Evolutionary conservation across 2,113 vertebrate species (phyloP), one percentile per base, ranked within the genome.

Genomic region (Pan paniscus): DNA sequence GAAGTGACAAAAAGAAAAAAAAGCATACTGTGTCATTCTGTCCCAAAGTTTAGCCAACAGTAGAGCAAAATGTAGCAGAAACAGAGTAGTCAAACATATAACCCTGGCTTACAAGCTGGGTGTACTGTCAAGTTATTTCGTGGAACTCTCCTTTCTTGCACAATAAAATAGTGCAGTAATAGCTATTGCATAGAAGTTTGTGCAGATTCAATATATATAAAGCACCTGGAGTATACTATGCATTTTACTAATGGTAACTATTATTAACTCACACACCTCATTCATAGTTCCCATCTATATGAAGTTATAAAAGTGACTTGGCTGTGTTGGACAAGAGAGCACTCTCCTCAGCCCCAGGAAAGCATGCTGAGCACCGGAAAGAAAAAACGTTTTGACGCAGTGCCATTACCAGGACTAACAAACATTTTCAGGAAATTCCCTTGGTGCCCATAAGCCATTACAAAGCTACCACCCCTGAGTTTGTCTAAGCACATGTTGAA

Each of bases 351-450:
- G 17, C 25, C 88, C 68, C 14, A 6, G 92, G 75, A 92, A 80
- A 82, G 16, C 73, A 43, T 4, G 13, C 46, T 25, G 16, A 52
- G 57, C 43, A 13, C 46, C 8, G 13, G 1, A 55, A 14, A 48
- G 3, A 40, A 43, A 73, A 86, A 46, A 38, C 0, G 0, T 48
- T 46, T 23, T n/a, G 61, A 59, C 55, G 25, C 23, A 9, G 8
- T 1, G 25, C 94, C 81, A 67, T 90, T 57, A n/a, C 32, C 85
- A 72, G 91, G 75, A 76, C 72, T 14, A 55, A 52, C 59, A 86
- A 35, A 67, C n/a, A 32, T 25, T 35, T 18, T 0, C 48, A 38
- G 75, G 43, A 40, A 81, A 84, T 43, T 78, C 95, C 84, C 81
- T 11, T 3, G 85, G 90, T 59, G 57, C 70, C 67, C 70, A 30